Evolutionary conservation across 2,797 vertebrate species (phyloP), one percentile per base, ranked within the genome.

Genomic region (Nannoperca obscura): DNA sequence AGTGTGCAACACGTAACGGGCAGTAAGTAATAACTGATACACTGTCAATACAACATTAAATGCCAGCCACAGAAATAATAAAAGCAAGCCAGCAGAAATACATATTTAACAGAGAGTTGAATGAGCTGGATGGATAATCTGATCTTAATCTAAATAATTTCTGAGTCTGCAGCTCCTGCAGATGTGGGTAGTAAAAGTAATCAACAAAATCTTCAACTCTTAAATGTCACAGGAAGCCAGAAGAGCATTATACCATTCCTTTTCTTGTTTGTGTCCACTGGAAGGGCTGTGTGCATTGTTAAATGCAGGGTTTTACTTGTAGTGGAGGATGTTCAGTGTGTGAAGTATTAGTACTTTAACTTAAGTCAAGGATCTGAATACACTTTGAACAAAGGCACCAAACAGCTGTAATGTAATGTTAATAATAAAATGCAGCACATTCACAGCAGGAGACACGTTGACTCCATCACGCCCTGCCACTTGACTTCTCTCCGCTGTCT

Each of bases 401-500:
- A 14, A 50, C 22, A 52, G 58, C 12, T 19, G 27, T 14, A 3
- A 24, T 55, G 7, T n/a, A 9, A 27, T 14, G n/a, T 46, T 15
- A 52, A 24, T 14, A 40, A 57, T 14, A 47, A 69, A 70, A 47
- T 42, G 54, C 59, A 62, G 63, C 34, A 3, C 14, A 15, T 59
- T 54, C 66, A 24, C 40, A 71, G 54, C 27, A 13, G 12, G 27
- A 61, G n/a, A 59, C 59, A 14, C 8, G 42, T 42, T 36, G 1
- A 54, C 30, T 53, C 58, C 49, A 38, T 69, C 44, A 19, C 34
- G 14, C n/a, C 14, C 2, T 3, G 49, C 65, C 20, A 3, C 27
- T 59, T 22, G n/a, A 79, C 54, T 54, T 78, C 59, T 47, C 57
- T 64, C 60, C 64, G 40, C 32, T 3, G 0, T 40, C n/a, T 63